Base-by-base conservation (phyloP, 2,888 invertebrate genomes). In the Drosophila borealis region DNA sequence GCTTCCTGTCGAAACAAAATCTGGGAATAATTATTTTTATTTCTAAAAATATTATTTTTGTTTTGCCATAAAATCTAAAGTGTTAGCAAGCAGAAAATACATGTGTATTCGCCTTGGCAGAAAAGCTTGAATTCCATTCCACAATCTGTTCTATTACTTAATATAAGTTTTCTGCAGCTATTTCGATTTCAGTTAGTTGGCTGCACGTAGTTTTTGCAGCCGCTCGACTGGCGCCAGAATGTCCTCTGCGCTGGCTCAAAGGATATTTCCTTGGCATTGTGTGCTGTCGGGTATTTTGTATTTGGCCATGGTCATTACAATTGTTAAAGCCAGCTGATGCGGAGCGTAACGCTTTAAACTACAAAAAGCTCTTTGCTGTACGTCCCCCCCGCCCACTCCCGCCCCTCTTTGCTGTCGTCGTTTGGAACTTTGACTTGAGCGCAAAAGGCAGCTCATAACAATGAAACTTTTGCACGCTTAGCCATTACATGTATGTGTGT, bases 401-500 rank as follows among this genome's bases (percentile, higher is more conserved):
- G 21, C n/a, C 13, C 33, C 57, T 50, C 14, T 48, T 70, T 21
- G 39, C 61, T 53, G 63, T 46, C 57, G 49, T 25, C 57, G 49
- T 21, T 67, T 29, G 39, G 45, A 84, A 85, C 77, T 83, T 83
- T 80, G 63, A 54, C 76, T 79, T 66, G 56, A 51, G 57, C 55
- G 68, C 66, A 80, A 61, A 55, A 60, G 70, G 70, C 65, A 45
- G 71, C 70, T 60, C 74, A 80, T 74, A 88, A 85, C 88, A 88
- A 82, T 86, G 87, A 77, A 88, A 88, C 64, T 82, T 83, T 68
- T 63, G 41, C 17, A 51, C 59, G 60, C 48, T 62, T 55, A 63
- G 54, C 71, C 79, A 65, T 63, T 54, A 34, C 37, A 63, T 55
- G 14, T 39, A 13, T 51, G 21, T 37, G 29, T 46, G 29, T 48